Percentiles rank a stretch among this genome's conserved stretches.
Conservation (phyloP, 1,140 invertebrate genomes). For the Lerema accius region DNA sequence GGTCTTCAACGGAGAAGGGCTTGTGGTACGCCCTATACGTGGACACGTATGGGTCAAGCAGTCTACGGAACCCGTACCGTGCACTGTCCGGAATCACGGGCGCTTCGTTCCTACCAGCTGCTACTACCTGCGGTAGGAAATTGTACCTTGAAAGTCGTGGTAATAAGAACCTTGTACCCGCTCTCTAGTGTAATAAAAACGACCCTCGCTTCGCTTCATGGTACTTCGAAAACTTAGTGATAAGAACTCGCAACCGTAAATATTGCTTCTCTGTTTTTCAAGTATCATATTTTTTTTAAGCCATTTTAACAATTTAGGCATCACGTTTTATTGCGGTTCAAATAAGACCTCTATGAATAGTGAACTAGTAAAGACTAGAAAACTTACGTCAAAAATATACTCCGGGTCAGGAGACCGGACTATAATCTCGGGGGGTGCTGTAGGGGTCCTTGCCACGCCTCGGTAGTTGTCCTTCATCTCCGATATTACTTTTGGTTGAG, state of each 20-base stretch:
- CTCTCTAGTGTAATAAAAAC: no score
- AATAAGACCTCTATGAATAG: no score
- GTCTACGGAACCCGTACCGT: constrained; percentile 52
- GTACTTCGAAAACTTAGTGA: no score
- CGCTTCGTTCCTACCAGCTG: constrained; percentile 64
- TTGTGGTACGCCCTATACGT: constrained; percentile 60
- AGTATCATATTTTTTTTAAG: no score
- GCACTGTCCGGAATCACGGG: constrained; percentile 58
- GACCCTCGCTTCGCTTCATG: no score
- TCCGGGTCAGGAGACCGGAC: constrained; percentile 63
- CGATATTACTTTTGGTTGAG: constrained; percentile 57
- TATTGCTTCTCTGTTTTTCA: no score
- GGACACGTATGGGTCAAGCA: constrained; percentile 70
- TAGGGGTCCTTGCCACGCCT: constrained; percentile 45
- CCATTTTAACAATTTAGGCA: no score
- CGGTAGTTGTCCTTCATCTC: constrained; percentile 73
- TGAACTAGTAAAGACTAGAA: no score
- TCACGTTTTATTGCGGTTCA: no score
- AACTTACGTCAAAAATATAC: constrained; percentile 72
- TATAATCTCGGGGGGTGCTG: constrained; percentile 51
- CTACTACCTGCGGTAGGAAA: constrained; percentile 54
- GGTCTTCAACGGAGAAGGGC: constrained; percentile 64
- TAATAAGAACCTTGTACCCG: no score
- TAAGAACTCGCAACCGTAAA: no score
- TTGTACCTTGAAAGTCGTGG: no score